Evolutionary conservation across 2,888 invertebrate species (phyloP).

Genomic region (Tanytarsus gracilentus): DNA sequence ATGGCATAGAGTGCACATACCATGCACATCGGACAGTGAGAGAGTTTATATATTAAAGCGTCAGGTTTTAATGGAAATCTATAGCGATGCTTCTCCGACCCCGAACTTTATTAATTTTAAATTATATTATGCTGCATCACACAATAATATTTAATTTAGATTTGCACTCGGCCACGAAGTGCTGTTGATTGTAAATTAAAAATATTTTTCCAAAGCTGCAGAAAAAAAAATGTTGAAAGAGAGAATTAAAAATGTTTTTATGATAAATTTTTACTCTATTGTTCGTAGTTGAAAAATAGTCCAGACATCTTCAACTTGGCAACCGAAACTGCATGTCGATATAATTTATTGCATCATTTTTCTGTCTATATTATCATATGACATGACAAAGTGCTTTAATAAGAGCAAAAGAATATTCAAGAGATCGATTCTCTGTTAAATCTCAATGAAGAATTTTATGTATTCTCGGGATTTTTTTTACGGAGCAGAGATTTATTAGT

Average conservation of each 20-base stretch:
- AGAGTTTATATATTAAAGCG: constrained; percentile 20
- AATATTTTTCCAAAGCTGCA: no score
- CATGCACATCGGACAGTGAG: background rate
- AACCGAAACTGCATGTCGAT: constrained; percentile 1
- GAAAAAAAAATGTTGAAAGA: no score
- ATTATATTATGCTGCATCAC: constrained; percentile 23
- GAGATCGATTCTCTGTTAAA: no score
- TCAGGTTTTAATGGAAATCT: constrained; percentile 22
- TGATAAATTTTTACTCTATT: no score
- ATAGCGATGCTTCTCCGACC: constrained; percentile 18
- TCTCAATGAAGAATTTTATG: no score
- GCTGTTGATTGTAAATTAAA: no score
- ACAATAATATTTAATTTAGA: constrained; percentile 23
- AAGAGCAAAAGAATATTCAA: no score
- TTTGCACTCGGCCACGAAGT: no score
- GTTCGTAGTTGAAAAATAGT: constrained; percentile 1
- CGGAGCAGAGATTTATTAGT: constrained; percentile 2
- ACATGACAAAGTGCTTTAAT: background rate
- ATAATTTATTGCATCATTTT: constrained; percentile 12
- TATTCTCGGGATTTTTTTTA: no score
- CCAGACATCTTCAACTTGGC: constrained; percentile 8
- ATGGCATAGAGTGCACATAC: background rate
- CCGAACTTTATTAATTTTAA: constrained; percentile 28
- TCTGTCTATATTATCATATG: constrained; percentile 14
- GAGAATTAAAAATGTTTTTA: no score